These are phyloP conservation scores for Cisticola juncidis DNA, from an alignment of 2,113 vertebrate species.

Conservation along the genomic window DNA sequence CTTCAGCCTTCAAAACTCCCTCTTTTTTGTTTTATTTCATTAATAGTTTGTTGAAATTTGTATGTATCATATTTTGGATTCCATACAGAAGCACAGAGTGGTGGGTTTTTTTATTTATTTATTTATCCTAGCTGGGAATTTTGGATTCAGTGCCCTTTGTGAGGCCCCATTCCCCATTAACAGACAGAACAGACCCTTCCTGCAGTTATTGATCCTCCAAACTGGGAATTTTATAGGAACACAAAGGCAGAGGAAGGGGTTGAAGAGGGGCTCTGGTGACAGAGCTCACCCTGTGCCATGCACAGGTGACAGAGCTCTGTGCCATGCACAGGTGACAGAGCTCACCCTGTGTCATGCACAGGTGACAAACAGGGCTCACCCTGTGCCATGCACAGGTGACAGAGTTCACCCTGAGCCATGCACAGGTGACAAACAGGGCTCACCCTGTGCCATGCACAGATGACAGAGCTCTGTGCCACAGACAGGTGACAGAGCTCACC, in stretches of 20 bases:
- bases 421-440: no score
- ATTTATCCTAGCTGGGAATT: neutral
- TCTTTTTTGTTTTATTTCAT: no score
- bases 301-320: no score
- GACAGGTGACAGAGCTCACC: no score
- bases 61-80: rapidly evolving
- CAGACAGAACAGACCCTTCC: neutral
- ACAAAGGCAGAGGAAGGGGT: neutral
- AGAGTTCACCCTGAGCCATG: no score
- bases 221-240: rapidly evolving
- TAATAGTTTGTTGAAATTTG: neutral
- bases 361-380: no score
- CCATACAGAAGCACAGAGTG: rapidly evolving
- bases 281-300: rapidly evolving
- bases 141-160: neutral
- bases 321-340: rapidly evolving
- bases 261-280: neutral
- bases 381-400: no score
- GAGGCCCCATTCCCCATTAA: neutral
- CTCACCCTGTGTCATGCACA: no score
- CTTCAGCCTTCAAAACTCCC: neutral
- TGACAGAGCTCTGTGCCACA: no score
- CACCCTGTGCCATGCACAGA: no score
- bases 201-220: neutral
- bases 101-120: no score